A percentile compares a stretch with the other conserved stretches of the same genome.
phyloP scores from a whole-genome alignment of 2,797 vertebrate genomes.

The Cossypha dichroa region DNA sequence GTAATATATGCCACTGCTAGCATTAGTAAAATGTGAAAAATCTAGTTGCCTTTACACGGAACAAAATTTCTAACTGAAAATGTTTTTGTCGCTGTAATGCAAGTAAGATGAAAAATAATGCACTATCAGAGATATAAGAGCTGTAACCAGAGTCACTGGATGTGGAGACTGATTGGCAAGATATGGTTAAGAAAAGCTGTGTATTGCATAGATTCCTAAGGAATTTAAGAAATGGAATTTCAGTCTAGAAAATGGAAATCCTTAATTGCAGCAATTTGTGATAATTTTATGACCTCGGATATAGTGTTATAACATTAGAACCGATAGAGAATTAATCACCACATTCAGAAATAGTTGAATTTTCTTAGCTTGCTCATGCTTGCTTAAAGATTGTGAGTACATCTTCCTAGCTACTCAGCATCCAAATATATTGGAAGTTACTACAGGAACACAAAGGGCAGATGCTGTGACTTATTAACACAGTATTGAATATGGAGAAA shows the following conservation, averaged over 20 bases:
- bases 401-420: not conserved
- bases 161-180: not conserved
- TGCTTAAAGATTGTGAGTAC: not conserved
- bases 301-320: not conserved
- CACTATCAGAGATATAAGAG: not conserved
- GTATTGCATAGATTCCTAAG: not conserved
- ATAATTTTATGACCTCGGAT: not conserved
- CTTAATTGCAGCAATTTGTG: not conserved
- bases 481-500: not conserved
- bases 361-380: not conserved
- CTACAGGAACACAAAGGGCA: not conserved
- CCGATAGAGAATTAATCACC: not conserved
- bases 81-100: not conserved
- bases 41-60: not conserved
- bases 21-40: not conserved
- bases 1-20: not conserved
- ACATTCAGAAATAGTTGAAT: not conserved
- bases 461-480: not conserved
- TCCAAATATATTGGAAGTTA: not conserved
- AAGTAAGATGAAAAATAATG: not conserved
- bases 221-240: not conserved
- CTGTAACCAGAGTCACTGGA: not conserved
- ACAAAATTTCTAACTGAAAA: not conserved
- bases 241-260: not conserved
- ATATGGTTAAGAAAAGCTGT: not conserved